Evolutionary conservation across 1,140 invertebrate genomes (phyloP), one percentile per base, ranked within the genome.

Genomic region (Drosophila setifemur): DNA sequence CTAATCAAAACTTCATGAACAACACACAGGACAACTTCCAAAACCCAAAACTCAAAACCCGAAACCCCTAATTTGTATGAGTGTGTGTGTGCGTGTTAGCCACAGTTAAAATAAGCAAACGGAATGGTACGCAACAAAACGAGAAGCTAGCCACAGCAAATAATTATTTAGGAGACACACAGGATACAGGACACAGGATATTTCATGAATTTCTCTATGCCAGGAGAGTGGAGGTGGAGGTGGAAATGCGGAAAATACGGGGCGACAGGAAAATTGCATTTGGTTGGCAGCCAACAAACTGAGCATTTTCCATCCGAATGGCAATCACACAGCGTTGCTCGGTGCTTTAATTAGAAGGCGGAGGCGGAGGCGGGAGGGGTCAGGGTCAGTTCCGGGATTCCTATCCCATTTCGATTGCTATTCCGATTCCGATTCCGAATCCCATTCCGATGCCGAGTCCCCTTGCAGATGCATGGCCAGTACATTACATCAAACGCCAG

Each of bases 1-100:
- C 60, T 63, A 63, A 63, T 63, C 60, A 63, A 55, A 37, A 63
- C 54, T 28, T 61, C 40, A 63, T 45, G 54, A 29, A 44, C 40
- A 21, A 11, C 12, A 29, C 26, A 55, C 25, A 42, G 26, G 42
- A 26, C 26, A 18, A 67, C 35, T 57, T 49, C 29, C n/a, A 26
- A 57, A 40, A 9, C 33, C 49, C 25, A 29, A 54, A 60, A 23
- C 21, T 2, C 21, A 23, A 23, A 23, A 5, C 11, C 35, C 40
- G 9, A 53, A 53, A 53, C 6, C 52, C 26, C 26, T 14, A 31
- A 33, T 16, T 12, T 29, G 35, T 29, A 7, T 45, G 42, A 5
- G 21, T 25, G 23, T 45, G 42, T 44, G 16, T 19, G 26, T 57
- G 49, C 28, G 33, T 23, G 39, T 14, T 21, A 14, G 8, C 11